These are phyloP conservation scores for Myiotriccus ornatus DNA, from an alignment of 2,797 vertebrate species.

Conservation along the genomic window DNA sequence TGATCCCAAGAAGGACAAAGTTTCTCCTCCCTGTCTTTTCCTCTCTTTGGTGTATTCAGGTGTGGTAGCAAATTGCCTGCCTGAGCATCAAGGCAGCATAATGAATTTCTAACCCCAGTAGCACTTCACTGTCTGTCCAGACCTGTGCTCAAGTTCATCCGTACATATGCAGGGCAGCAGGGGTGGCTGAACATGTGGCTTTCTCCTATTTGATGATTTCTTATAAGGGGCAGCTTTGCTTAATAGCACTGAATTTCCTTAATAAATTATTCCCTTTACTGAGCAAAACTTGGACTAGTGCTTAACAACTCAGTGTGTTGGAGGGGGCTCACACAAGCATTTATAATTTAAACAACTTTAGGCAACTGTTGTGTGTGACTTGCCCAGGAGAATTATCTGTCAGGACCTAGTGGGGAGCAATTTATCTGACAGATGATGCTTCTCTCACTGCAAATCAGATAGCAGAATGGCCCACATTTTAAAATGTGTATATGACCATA, in stretches of 20 bases:
- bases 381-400: neutral
- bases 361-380: neutral
- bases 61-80: neutral
- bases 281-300: neutral
- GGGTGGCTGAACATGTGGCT: neutral
- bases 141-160: neutral
- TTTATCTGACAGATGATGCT: neutral
- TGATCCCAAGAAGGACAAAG: rapidly evolving
- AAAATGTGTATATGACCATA: rapidly evolving
- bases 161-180: neutral
- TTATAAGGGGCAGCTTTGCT: neutral
- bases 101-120: neutral
- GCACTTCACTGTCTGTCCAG: neutral
- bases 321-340: neutral
- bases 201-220: neutral
- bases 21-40: neutral
- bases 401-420: neutral
- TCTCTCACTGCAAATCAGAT: neutral
- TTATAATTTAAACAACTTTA: neutral
- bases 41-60: neutral
- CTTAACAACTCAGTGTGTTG: neutral
- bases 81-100: neutral
- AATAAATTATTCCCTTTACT: neutral
- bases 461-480: neutral
- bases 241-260: neutral